Evolutionary conservation across 2,113 vertebrate genomes (phyloP).

Genomic region (Bos taurus): DNA sequence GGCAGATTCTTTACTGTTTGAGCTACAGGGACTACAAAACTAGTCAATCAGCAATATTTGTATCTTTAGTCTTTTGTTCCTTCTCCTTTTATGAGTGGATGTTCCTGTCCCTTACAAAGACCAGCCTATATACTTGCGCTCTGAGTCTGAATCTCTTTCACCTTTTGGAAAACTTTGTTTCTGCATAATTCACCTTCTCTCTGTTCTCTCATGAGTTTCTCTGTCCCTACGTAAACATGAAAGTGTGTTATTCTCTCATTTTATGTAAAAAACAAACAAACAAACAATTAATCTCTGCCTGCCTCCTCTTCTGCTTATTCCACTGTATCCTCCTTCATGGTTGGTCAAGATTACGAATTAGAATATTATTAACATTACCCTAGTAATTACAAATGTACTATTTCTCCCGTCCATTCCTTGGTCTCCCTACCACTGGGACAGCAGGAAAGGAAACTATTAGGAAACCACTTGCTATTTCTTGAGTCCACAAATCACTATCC

Average conservation of each 20-base stretch:
- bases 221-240: neutral
- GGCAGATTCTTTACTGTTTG: too few relatives aligned
- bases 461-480: neutral
- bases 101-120: neutral
- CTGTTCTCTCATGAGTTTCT: neutral
- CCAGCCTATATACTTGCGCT: neutral
- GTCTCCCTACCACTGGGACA: neutral
- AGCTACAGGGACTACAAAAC: neutral
- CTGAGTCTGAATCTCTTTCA: neutral
- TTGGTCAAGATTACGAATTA: neutral
- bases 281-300: neutral
- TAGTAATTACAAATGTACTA: neutral
- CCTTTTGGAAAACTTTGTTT: neutral
- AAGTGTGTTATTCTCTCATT: neutral
- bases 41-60: neutral
- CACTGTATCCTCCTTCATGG: neutral
- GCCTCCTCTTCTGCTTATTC: neutral
- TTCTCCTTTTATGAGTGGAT: neutral
- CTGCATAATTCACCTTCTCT: rapidly evolving
- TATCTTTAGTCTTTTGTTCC: neutral
- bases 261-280: neutral
- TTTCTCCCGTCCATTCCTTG: neutral
- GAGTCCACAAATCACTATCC: neutral
- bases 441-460: neutral
- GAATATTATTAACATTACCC: neutral